Conservation (phyloP, 2,797 vertebrate species). For the Xenentodon cancila region DNA sequence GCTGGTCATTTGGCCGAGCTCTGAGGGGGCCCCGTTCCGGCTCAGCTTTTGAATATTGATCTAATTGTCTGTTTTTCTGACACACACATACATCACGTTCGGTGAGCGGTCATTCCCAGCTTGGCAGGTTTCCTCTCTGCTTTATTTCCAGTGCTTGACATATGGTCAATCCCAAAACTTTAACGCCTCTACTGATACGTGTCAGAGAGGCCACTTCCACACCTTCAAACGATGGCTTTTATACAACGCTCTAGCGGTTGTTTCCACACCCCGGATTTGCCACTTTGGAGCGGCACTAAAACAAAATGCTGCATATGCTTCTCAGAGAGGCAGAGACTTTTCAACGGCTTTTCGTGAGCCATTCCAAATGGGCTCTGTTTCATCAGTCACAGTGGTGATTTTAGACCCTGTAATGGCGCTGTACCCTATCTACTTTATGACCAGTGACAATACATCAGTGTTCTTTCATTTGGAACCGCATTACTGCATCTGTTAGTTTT, state of each 20-base stretch:
- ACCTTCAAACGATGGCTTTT: slow-evolving; percentile 53
- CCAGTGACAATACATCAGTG: slow-evolving; percentile 81
- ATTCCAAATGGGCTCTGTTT: slow-evolving; percentile 75
- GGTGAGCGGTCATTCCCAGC: slow-evolving; percentile 94
- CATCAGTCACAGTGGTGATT: slow-evolving; percentile 79
- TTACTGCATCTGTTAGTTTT: slow-evolving; percentile 82
- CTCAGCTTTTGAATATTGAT: slow-evolving; percentile 91
- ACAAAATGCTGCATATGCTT: slow-evolving; percentile 64
- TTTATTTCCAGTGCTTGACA: slow-evolving; percentile 92
- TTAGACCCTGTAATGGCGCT: slow-evolving; percentile 75
- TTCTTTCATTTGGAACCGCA: slow-evolving; percentile 77
- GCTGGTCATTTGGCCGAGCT: slow-evolving; percentile 90
- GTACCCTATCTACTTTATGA: slow-evolving; percentile 77
- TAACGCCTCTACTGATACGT: slow-evolving; percentile 26
- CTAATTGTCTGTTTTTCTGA: slow-evolving; percentile 97
- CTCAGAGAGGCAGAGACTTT: slow-evolving; percentile 40
- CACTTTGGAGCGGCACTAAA: slow-evolving; percentile 63
- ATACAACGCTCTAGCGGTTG: slow-evolving; percentile 63
- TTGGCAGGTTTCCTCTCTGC: slow-evolving; percentile 90
- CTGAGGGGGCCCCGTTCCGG: slow-evolving; percentile 85
- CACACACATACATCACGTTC: slow-evolving; percentile 95
- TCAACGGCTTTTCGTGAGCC: slow-evolving; percentile 74
- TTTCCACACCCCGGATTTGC: slow-evolving; percentile 66
- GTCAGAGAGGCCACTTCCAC: slow-evolving; percentile 21
- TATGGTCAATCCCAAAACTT: slow-evolving; percentile 90